A percentile compares a stretch with the other conserved stretches of the same genome.
Evolutionary conservation across 2,888 invertebrate genomes (phyloP).

Genomic region (Ormia ochracea): DNA sequence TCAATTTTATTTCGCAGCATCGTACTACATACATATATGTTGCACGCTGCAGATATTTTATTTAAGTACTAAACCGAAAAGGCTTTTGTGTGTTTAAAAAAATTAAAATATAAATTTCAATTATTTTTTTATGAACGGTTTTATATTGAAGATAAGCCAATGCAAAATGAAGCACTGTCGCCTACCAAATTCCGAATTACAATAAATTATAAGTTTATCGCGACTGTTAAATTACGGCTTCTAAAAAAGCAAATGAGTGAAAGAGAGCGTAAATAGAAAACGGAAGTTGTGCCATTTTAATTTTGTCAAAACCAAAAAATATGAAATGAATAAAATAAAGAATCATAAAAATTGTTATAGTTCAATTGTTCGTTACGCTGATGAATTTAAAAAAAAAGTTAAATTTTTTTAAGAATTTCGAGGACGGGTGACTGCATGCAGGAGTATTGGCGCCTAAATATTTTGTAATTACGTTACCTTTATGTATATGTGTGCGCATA

Average conservation of each 20-base stretch:
- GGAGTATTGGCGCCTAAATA: conserved; percentile 50
- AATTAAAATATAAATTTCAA: conserved; percentile 30
- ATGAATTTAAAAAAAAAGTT: conserved; percentile 35
- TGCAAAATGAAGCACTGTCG: conserved; percentile 24
- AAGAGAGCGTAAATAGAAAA: conserved; percentile 23
- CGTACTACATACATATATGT: background rate
- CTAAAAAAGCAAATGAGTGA: conserved; percentile 29
- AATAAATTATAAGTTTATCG: conserved; percentile 60
- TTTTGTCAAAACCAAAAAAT: conserved; percentile 61
- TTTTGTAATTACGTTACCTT: conserved; percentile 56
- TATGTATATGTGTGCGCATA: too few relatives aligned
- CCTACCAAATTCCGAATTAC: conserved; percentile 55
- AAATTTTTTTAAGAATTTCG: conserved; percentile 31
- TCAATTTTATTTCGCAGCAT: conserved; percentile 12
- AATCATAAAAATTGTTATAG: conserved; percentile 59
- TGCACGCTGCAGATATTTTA: conserved; percentile 15
- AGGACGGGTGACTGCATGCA: conserved; percentile 31
- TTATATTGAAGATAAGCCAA: conserved; percentile 27
- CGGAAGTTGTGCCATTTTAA: conserved; percentile 58
- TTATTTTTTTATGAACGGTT: conserved; percentile 3
- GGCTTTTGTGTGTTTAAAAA: too few relatives aligned
- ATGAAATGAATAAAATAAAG: too few relatives aligned
- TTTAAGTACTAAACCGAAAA: conserved; percentile 6
- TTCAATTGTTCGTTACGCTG: conserved; percentile 58
- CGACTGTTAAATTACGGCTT: conserved; percentile 49